Percentiles rank a stretch among this genome's conserved stretches.
phyloP scores from a whole-genome alignment of 1,140 invertebrate genomes.

The Macrocentrus cingulum region DNA sequence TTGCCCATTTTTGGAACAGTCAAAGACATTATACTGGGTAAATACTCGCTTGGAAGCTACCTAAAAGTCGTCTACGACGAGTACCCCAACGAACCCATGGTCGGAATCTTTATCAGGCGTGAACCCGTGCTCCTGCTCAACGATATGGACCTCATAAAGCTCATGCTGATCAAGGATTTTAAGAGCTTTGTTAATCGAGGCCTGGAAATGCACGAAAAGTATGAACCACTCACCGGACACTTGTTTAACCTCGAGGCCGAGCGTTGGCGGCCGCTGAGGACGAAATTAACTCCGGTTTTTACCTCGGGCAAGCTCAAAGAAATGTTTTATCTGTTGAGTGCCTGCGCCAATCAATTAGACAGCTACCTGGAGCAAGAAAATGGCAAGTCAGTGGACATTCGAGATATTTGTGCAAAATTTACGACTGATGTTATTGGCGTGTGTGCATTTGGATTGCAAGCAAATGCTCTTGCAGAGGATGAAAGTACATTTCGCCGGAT shows the following conservation, averaged over 20 bases:
- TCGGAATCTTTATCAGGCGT: constrained; percentile 27
- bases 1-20: constrained; percentile 44
- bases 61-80: constrained; percentile 1
- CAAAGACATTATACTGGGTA: constrained; percentile 27
- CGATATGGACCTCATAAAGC: constrained; percentile 57
- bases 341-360: constrained; percentile 51
- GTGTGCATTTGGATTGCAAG: constrained; percentile 17
- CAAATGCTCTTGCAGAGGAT: constrained; percentile 32
- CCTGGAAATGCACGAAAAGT: constrained; percentile 36
- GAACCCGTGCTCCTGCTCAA: constrained; percentile 46
- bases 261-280: constrained; percentile 22
- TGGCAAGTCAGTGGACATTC: constrained; percentile 33
- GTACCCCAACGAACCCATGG: constrained; percentile 15
- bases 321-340: constrained; percentile 54
- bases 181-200: constrained; percentile 52
- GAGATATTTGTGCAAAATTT: constrained; percentile 11
- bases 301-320: constrained; percentile 58
- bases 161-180: constrained; percentile 59
- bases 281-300: constrained; percentile 50
- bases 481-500: constrained; percentile 57
- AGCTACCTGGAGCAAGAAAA: constrained; percentile 22
- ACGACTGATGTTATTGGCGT: constrained; percentile 21
- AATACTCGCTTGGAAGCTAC: constrained; percentile 12
- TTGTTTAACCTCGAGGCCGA: constrained; percentile 41
- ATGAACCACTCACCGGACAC: constrained; percentile 44